phyloP scores from a whole-genome alignment of 1,140 invertebrate genomes.

The Diachasmimorpha longicaudata region DNA sequence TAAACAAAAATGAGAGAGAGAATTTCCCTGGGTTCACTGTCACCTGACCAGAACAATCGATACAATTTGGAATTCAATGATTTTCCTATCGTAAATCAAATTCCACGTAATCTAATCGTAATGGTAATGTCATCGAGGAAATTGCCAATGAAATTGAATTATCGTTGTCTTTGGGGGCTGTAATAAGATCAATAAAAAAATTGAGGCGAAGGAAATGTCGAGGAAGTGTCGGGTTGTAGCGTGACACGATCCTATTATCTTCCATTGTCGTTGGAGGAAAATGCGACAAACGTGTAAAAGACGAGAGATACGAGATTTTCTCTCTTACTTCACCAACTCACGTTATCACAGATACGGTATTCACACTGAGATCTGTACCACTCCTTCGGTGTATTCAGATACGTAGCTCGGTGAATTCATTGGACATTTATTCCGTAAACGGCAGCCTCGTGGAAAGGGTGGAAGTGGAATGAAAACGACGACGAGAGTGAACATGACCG shows the following conservation, averaged over 20 bases:
- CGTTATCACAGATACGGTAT: neutral
- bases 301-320: neutral
- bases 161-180: too few species aligned
- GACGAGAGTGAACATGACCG: neutral
- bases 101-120: too few species aligned
- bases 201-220: neutral
- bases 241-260: neutral
- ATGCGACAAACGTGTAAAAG: neutral
- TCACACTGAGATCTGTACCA: neutral
- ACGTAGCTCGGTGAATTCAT: neutral
- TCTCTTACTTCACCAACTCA: neutral
- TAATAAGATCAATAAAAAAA: too few species aligned
- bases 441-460: neutral
- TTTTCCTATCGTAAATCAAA: too few species aligned
- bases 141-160: too few species aligned
- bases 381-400: neutral
- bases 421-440: neutral
- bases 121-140: too few species aligned
- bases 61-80: too few species aligned
- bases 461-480: neutral
- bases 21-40: too few species aligned
- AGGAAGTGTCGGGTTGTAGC: neutral
- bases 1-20: too few species aligned
- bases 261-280: neutral
- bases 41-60: too few species aligned